These are phyloP conservation scores for Gambusia affinis DNA, from an alignment of 2,113 vertebrate species.

Conservation along the genomic window DNA sequence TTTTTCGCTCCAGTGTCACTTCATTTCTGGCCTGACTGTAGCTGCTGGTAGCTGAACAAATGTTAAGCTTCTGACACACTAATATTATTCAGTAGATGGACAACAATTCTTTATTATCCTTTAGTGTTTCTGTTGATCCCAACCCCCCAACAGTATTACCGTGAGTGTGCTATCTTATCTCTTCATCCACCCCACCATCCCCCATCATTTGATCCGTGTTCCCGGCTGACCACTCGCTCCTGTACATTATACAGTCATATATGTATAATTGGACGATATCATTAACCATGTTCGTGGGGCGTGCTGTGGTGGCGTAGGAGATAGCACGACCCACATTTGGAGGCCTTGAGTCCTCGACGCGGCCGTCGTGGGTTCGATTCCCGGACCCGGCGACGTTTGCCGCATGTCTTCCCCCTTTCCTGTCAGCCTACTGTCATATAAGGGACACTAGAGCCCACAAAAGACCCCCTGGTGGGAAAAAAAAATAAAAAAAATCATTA, in stretches of 20 bases:
- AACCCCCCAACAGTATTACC: slow-evolving; percentile 44
- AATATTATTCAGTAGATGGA: slow-evolving; percentile 13
- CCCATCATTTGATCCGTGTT: slow-evolving; percentile 48
- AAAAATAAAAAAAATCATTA: not conserved
- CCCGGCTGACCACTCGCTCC: slow-evolving; percentile 52
- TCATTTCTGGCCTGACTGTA: slow-evolving; percentile 27
- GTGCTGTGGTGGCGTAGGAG: no score
- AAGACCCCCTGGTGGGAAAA: no score
- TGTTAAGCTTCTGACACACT: slow-evolving; percentile 1
- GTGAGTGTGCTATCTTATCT: slow-evolving; percentile 37
- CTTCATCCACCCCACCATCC: slow-evolving; percentile 51
- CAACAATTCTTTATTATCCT: slow-evolving; percentile 23
- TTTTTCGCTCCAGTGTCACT: slow-evolving; percentile 40
- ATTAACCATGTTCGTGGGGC: not conserved
- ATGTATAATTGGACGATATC: slow-evolving; percentile 43
- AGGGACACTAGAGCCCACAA: no score
- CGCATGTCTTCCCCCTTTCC: no score
- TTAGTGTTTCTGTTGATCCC: slow-evolving; percentile 28
- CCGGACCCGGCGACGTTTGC: no score
- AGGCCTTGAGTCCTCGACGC: no score
- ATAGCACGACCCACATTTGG: no score
- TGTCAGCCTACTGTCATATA: no score
- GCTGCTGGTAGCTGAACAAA: slow-evolving; percentile 11
- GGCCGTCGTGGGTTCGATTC: no score
- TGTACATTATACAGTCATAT: slow-evolving; percentile 31